These are phyloP conservation scores for Epirrita christyi DNA, from an alignment of 2,888 invertebrate genomes.

Conservation along the genomic window DNA sequence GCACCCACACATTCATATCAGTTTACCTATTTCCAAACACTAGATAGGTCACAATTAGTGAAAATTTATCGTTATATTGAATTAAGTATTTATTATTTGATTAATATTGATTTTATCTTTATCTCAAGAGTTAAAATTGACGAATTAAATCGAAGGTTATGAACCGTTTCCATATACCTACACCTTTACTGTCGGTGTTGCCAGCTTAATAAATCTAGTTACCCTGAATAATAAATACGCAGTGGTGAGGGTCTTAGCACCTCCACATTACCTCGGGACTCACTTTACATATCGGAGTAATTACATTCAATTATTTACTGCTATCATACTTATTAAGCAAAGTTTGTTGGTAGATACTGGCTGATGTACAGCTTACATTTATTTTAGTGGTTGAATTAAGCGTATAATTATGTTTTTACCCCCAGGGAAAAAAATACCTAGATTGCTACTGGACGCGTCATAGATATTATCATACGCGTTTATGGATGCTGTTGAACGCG, in stretches of 20 bases:
- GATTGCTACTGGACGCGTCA: no score
- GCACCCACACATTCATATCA: no score
- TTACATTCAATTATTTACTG: slow-evolving; percentile 36
- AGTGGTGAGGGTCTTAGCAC: slow-evolving; percentile 40
- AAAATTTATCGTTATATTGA: no score
- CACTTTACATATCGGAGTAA: slow-evolving; percentile 35
- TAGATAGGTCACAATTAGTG: no score
- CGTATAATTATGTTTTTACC: no score
- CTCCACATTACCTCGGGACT: slow-evolving; percentile 26
- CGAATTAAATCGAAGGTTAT: background rate
- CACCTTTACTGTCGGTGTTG: slow-evolving; percentile 21
- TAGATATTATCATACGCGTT: no score
- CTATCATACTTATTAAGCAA: slow-evolving; percentile 1
- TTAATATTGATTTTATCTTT: no score
- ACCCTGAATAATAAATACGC: slow-evolving; percentile 51
- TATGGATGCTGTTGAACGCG: no score
- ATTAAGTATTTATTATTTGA: no score
- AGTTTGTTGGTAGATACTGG: slow-evolving; percentile 4
- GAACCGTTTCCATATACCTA: slow-evolving; percentile 1
- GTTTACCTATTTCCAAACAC: no score
- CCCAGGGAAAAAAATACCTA: no score
- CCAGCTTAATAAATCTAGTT: slow-evolving; percentile 48
- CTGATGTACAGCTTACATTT: background rate
- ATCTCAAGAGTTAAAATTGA: no score
- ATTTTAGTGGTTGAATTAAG: slow-evolving; percentile 2